Conservation (phyloP, 2,888 invertebrate species). For the Drosophila pegasa region DNA sequence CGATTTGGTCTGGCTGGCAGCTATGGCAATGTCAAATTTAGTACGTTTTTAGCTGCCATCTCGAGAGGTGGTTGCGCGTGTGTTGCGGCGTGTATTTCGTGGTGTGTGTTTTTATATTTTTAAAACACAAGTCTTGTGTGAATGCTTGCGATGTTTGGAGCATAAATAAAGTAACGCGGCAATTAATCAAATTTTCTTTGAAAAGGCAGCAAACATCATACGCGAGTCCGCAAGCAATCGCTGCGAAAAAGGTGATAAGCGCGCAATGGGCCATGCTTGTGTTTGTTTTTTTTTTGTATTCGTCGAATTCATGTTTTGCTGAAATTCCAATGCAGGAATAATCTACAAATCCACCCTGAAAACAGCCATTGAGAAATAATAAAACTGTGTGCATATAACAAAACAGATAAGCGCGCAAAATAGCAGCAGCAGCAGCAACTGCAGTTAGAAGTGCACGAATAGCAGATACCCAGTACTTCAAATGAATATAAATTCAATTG, state of each 20-base stretch:
- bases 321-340: slow-evolving; percentile 64
- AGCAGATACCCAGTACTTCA: slow-evolving; percentile 20
- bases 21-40: slow-evolving; percentile 39
- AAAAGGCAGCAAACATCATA: slow-evolving; percentile 33
- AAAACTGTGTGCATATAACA: slow-evolving; percentile 52
- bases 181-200: slow-evolving; percentile 27
- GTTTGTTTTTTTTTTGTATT: slow-evolving; percentile 24
- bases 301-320: slow-evolving; percentile 41
- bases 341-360: slow-evolving; percentile 56
- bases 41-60: slow-evolving; percentile 58
- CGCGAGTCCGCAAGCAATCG: slow-evolving; percentile 29
- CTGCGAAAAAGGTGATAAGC: slow-evolving; percentile 73
- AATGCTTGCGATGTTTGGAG: slow-evolving; percentile 24
- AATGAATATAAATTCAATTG: neutral
- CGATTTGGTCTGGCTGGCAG: slow-evolving; percentile 30
- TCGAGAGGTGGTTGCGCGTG: slow-evolving; percentile 41
- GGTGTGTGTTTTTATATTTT: slow-evolving; percentile 48
- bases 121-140: slow-evolving; percentile 40
- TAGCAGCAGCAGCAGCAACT: slow-evolving; percentile 39
- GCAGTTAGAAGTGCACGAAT: slow-evolving; percentile 16
- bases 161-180: slow-evolving; percentile 18
- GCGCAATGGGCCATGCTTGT: slow-evolving; percentile 43
- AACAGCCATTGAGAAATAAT: slow-evolving; percentile 44
- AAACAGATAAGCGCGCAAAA: slow-evolving; percentile 76
- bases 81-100: slow-evolving; percentile 37